Evolutionary conservation across 2,888 invertebrate genomes (phyloP).

Genomic region (Heliconius aoede): DNA sequence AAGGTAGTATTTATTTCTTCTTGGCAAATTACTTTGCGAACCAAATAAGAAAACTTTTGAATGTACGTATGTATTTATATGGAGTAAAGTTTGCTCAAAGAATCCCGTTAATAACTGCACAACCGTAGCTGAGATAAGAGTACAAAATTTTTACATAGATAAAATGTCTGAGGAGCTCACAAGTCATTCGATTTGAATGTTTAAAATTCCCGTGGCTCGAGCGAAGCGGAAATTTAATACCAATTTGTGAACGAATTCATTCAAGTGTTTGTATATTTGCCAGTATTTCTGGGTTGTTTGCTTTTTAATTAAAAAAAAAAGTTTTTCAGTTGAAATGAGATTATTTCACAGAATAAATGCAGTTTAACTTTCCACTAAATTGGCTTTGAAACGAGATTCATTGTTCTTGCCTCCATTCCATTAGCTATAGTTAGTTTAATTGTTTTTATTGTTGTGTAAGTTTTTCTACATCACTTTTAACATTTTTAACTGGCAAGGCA

Average conservation of each 20-base stretch:
- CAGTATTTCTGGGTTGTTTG: neutral
- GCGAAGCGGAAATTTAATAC: neutral
- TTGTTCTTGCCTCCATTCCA: neutral
- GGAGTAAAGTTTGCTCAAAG: conserved; percentile 1
- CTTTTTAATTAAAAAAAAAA: neutral
- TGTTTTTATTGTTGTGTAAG: conserved; percentile 5
- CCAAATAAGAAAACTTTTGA: conserved; percentile 1
- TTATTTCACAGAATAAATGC: conserved; percentile 2
- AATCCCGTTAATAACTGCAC: conserved; percentile 10
- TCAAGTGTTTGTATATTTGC: neutral
- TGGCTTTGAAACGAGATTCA: conserved; percentile 2
- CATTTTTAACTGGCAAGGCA: neutral
- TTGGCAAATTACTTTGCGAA: conserved; percentile 18
- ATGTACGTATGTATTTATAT: neutral
- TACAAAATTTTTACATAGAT: conserved; percentile 14
- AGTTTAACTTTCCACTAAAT: neutral
- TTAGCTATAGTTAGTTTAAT: conserved; percentile 11
- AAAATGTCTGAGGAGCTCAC: conserved; percentile 1
- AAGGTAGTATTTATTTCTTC: neutral
- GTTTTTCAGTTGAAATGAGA: neutral
- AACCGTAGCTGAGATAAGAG: conserved; percentile 18
- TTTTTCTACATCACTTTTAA: neutral
- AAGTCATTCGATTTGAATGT: conserved; percentile 9
- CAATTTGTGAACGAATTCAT: conserved; percentile 6
- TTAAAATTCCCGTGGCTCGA: neutral